Conservation (phyloP, 2,797 vertebrate species). For the Oryzias sinensis region DNA sequence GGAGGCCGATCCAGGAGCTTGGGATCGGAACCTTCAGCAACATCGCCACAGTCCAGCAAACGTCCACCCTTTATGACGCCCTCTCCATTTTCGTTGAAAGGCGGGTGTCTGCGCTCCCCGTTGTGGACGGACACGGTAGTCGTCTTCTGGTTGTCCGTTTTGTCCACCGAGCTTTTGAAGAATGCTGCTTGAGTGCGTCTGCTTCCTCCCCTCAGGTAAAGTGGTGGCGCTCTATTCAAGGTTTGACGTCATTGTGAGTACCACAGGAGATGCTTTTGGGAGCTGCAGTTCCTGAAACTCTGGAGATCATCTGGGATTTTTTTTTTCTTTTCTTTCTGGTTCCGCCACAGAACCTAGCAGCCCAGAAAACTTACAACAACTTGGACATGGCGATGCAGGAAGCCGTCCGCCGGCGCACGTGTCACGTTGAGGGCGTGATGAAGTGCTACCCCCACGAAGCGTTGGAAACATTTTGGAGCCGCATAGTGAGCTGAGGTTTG, state of each 20-base stretch:
- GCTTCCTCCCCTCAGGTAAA: slow-evolving; percentile 73
- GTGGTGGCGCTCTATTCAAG: slow-evolving; percentile 93
- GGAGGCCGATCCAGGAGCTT: slow-evolving; percentile 83
- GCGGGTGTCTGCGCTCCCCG: slow-evolving; percentile 89
- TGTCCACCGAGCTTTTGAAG: background rate
- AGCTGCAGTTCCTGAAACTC: too few relatives aligned
- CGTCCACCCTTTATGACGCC: slow-evolving; percentile 81
- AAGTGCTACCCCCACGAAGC: slow-evolving; percentile 87
- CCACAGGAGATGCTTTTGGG: background rate
- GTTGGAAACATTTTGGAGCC: slow-evolving; percentile 83
- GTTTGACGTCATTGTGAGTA: slow-evolving; percentile 96
- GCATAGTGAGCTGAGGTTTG: slow-evolving; percentile 87
- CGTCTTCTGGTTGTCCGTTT: background rate
- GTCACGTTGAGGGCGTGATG: slow-evolving; percentile 86
- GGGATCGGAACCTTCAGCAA: slow-evolving; percentile 90
- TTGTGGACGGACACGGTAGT: slow-evolving; percentile 84
- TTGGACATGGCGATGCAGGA: slow-evolving; percentile 88
- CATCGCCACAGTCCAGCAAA: slow-evolving; percentile 84
- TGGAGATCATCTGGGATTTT: too few relatives aligned
- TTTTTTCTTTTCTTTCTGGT: background rate
- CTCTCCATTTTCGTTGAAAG: slow-evolving; percentile 91
- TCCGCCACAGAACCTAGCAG: slow-evolving; percentile 85
- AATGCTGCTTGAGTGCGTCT: background rate
- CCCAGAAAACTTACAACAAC: slow-evolving; percentile 90
- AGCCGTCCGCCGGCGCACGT: slow-evolving; percentile 72